Percentiles rank a stretch among this genome's conserved stretches.
These are phyloP conservation scores for Hesperophylax magnus DNA, from an alignment of 1,140 invertebrate genomes.

Conservation along the genomic window DNA sequence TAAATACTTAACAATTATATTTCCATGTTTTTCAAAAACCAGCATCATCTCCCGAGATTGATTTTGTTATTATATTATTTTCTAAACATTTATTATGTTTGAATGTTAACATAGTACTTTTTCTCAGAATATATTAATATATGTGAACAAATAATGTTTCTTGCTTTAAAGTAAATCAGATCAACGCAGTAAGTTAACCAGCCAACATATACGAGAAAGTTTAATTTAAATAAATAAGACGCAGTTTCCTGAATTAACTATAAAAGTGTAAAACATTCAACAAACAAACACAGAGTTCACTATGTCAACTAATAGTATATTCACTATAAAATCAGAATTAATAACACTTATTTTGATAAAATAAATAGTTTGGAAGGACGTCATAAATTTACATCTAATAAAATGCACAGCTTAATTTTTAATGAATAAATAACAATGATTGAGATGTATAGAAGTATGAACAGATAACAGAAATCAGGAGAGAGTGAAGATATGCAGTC, in stretches of 20 bases:
- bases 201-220: neutral
- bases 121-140: no score
- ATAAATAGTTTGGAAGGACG: slow-evolving; percentile 26
- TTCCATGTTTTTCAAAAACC: neutral
- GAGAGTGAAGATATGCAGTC: slow-evolving; percentile 28
- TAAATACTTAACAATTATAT: neutral
- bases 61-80: no score
- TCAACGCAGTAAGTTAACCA: neutral
- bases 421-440: slow-evolving; percentile 29
- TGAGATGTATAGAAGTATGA: neutral
- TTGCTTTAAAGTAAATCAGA: no score
- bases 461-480: slow-evolving; percentile 20
- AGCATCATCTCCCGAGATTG: neutral
- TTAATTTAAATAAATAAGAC: slow-evolving; percentile 6
- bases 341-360: slow-evolving; percentile 31
- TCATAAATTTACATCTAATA: neutral
- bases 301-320: slow-evolving; percentile 8
- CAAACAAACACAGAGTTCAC: neutral
- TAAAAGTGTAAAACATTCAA: neutral
- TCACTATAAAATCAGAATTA: slow-evolving; percentile 16
- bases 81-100: no score
- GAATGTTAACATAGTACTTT: no score
- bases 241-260: slow-evolving; percentile 1
- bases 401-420: slow-evolving; percentile 31
- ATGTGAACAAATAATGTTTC: no score